Conservation (phyloP, 2,888 invertebrate species). For the Listrodromus nycthemerus region DNA sequence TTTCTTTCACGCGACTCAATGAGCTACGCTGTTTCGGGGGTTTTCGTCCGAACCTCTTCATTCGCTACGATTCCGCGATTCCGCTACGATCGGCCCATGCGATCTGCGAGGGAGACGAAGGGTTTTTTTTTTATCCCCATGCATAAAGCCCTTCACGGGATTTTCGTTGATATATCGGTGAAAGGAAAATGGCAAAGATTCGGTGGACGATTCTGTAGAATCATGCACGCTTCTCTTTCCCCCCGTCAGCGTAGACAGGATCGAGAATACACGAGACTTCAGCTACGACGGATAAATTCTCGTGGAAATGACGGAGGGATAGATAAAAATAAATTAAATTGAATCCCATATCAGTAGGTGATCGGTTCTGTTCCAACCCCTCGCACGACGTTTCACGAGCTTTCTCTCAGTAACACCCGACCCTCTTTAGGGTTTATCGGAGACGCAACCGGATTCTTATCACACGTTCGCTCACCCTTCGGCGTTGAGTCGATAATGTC, state of each 20-base stretch:
- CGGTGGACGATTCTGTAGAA: not conserved
- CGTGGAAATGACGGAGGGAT: constrained; percentile 42
- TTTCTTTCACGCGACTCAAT: constrained; percentile 34
- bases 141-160: constrained; percentile 19
- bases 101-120: constrained; percentile 44
- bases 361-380: constrained; percentile 49
- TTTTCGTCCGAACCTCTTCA: constrained; percentile 52
- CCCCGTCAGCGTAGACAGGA: constrained; percentile 31
- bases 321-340: constrained; percentile 64
- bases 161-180: constrained; percentile 11
- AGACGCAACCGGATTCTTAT: constrained; percentile 53
- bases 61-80: constrained; percentile 45
- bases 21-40: constrained; percentile 35
- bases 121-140: constrained; percentile 74
- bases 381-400: constrained; percentile 46
- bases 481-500: constrained; percentile 74
- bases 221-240: constrained; percentile 43
- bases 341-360: constrained; percentile 48
- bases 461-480: constrained; percentile 46
- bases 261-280: constrained; percentile 20
- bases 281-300: constrained; percentile 46
- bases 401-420: constrained; percentile 35
- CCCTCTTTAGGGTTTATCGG: constrained; percentile 40
- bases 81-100: constrained; percentile 40
- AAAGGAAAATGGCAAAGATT: constrained; percentile 19